phyloP scores from a whole-genome alignment of 2,888 invertebrate species.

The Netelia virgata region DNA sequence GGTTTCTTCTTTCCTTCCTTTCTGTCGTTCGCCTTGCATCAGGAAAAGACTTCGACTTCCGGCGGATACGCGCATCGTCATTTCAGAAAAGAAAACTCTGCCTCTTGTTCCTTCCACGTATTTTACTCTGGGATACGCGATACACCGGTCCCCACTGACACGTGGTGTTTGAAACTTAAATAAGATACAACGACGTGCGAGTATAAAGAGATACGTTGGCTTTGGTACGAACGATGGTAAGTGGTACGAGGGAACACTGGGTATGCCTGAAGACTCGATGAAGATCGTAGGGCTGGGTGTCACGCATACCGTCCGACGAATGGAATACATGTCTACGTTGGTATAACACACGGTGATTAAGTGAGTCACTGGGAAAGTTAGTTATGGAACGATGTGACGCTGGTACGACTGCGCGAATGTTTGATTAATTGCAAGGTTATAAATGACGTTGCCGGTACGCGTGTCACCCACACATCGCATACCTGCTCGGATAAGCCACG shows the following conservation, averaged over 20 bases:
- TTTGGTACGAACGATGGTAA: not conserved
- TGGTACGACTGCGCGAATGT: too few relatives aligned
- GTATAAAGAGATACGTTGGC: not conserved
- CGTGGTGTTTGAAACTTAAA: not conserved
- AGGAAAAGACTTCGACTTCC: conserved; percentile 70
- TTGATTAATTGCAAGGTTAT: too few relatives aligned
- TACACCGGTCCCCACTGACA: not conserved
- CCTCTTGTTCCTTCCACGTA: conserved; percentile 9
- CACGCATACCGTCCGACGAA: not conserved
- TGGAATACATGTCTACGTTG: too few relatives aligned
- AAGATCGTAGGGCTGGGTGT: not conserved
- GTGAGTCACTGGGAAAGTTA: not conserved
- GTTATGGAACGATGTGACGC: not conserved
- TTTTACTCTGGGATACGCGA: conserved; percentile 2
- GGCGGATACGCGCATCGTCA: conserved; percentile 73
- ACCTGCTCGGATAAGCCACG: not conserved
- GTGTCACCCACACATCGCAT: not conserved
- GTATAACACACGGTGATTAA: too few relatives aligned
- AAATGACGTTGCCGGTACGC: not conserved
- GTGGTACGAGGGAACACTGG: not conserved
- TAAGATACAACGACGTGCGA: not conserved
- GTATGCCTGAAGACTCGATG: not conserved
- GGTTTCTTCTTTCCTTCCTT: conserved; percentile 9
- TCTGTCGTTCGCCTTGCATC: not conserved
- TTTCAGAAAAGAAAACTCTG: conserved; percentile 69